phyloP scores from a whole-genome alignment of 2,888 invertebrate genomes.

The Hyalella azteca region DNA sequence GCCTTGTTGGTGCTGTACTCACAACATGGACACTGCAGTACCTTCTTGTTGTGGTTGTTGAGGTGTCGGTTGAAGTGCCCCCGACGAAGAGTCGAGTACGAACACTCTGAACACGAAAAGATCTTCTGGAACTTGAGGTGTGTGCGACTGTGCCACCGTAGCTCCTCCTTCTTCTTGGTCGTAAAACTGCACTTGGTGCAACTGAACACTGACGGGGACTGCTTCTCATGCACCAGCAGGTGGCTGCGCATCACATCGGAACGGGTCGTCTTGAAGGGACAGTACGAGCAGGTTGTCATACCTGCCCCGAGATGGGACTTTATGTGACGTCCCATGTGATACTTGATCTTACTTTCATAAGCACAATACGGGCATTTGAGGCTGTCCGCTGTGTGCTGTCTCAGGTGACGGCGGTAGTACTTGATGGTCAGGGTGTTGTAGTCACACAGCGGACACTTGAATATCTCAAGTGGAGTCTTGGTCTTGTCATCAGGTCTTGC shows the following conservation, averaged over 20 bases:
- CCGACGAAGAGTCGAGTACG: conserved; percentile 5
- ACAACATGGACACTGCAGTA: conserved; percentile 9
- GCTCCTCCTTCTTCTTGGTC: conserved; percentile 3
- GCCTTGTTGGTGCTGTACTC: conserved; percentile 17
- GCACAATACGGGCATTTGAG: conserved; percentile 19
- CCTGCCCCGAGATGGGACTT: background rate
- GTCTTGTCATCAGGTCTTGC: background rate
- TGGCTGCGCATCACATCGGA: conserved; percentile 8
- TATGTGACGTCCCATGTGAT: conserved; percentile 26
- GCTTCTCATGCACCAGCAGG: conserved; percentile 24
- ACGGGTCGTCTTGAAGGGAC: background rate
- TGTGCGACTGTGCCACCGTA: background rate
- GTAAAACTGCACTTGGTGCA: conserved; percentile 19
- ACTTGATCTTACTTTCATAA: conserved; percentile 12
- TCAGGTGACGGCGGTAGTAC: conserved; percentile 10
- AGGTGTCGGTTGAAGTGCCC: conserved; percentile 36
- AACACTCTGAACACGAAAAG: conserved; percentile 16
- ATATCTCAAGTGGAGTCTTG: background rate
- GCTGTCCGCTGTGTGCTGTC: conserved; percentile 15
- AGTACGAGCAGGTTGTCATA: background rate
- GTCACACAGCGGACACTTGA: conserved; percentile 34
- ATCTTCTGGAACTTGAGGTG: conserved; percentile 6
- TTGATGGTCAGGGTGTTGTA: conserved; percentile 23
- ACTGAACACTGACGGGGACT: background rate
- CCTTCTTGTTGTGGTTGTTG: conserved; percentile 23